Evolutionary conservation across 1,140 invertebrate genomes (phyloP).

Genomic region (Conopomorpha cramerella): DNA sequence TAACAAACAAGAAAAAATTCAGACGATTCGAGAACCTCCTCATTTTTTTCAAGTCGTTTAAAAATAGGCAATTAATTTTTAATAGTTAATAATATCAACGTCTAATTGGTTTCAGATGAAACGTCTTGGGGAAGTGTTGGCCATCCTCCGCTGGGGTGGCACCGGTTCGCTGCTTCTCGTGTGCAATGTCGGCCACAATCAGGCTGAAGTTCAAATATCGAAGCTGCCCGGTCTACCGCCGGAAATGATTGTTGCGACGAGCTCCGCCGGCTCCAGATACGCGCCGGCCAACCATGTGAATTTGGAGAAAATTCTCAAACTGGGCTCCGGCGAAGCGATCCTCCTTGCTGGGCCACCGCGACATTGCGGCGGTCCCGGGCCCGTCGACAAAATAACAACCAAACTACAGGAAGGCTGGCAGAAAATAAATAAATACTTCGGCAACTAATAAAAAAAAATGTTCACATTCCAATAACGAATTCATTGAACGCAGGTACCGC

Average conservation of each 20-base stretch:
- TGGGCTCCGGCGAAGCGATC: conserved; percentile 30
- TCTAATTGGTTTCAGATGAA: conserved; percentile 19
- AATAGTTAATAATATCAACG: no score
- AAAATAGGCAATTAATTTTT: no score
- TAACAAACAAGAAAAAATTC: no score
- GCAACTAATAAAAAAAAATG: conserved; percentile 13
- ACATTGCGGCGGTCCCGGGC: conserved; percentile 42
- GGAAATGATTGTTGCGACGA: conserved; percentile 33
- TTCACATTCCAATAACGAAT: no score
- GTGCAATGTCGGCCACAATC: conserved; percentile 21
- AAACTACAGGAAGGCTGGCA: conserved; percentile 50
- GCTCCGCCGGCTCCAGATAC: conserved; percentile 27
- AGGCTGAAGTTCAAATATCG: conserved; percentile 23
- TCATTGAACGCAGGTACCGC: no score
- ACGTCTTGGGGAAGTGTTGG: conserved; percentile 22
- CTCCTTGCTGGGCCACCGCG: conserved; percentile 30
- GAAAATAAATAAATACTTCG: conserved; percentile 50
- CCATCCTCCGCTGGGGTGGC: conserved; percentile 35
- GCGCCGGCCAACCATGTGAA: conserved; percentile 19
- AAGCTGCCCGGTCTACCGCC: conserved; percentile 30
- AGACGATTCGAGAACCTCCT: no score
- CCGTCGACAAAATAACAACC: conserved; percentile 45
- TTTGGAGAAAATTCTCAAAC: conserved; percentile 24
- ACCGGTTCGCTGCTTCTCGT: conserved; percentile 27
- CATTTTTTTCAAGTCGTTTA: no score